Evolutionary conservation across 1,140 invertebrate genomes (phyloP).

Genomic region (Pseudoatta argentina): DNA sequence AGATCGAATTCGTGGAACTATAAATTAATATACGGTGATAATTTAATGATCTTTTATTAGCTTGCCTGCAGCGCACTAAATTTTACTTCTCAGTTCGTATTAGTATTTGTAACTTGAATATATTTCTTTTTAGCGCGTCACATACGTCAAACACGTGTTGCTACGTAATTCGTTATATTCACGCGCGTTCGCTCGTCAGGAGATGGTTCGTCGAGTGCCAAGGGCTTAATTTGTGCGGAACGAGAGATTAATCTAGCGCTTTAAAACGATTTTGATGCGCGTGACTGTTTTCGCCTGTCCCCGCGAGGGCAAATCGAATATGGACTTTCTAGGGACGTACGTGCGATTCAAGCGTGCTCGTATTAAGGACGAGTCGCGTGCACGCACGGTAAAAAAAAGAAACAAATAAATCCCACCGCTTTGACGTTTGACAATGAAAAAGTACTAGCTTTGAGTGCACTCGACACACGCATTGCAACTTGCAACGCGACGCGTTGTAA

Average conservation of each 20-base stretch:
- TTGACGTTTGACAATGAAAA: constrained; percentile 30
- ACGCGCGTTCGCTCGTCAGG: constrained; percentile 5
- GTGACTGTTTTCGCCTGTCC: not conserved
- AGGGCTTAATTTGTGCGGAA: constrained; percentile 45
- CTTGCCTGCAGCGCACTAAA: not conserved
- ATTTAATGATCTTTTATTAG: not conserved
- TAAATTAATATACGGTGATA: not conserved
- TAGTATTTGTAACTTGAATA: not conserved
- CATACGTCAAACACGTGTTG: constrained; percentile 46
- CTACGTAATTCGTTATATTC: constrained; percentile 39
- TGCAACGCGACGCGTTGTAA: constrained; percentile 35
- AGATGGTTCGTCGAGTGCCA: constrained; percentile 34
- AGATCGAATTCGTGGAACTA: too few species aligned
- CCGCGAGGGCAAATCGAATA: not conserved
- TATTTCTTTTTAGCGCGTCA: not conserved
- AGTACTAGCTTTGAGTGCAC: constrained; percentile 14
- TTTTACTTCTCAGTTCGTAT: constrained; percentile 21
- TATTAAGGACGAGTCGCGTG: constrained; percentile 9
- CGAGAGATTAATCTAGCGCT: constrained; percentile 43
- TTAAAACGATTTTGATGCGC: constrained; percentile 35
- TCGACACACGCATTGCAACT: constrained; percentile 28
- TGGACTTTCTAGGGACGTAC: not conserved
- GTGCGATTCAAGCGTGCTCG: constrained; percentile 1
- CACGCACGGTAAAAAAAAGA: not conserved
- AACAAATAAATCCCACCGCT: constrained; percentile 5